phyloP scores from a whole-genome alignment of 2,888 invertebrate species.

The Tachystola acroxantha region DNA sequence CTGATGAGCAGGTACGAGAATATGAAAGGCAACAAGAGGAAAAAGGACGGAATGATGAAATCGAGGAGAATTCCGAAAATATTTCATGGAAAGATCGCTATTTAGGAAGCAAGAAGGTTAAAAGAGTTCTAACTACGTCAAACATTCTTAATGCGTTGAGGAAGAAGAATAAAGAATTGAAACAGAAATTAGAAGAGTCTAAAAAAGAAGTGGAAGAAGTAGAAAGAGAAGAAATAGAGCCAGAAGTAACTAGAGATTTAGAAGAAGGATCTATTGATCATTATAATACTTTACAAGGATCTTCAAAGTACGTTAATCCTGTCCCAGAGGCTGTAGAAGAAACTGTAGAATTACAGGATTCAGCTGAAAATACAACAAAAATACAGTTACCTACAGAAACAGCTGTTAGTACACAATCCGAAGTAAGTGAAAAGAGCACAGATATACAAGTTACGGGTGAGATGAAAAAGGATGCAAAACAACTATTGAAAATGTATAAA shows the following conservation, averaged over 20 bases:
- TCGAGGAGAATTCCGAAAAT: constrained; percentile 22
- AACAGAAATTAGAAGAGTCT: constrained; percentile 51
- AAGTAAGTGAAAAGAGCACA: constrained; percentile 10
- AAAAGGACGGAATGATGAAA: constrained; percentile 6
- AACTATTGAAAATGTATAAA: constrained; percentile 68
- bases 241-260: constrained; percentile 23
- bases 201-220: constrained; percentile 22
- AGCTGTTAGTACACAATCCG: background rate
- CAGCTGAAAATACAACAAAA: constrained; percentile 14
- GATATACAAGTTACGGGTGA: constrained; percentile 23
- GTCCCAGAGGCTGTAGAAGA: constrained; percentile 25
- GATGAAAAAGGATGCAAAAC: constrained; percentile 67
- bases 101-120: constrained; percentile 78
- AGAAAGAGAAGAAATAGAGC: constrained; percentile 2
- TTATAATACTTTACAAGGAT: constrained; percentile 64
- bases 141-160: constrained; percentile 79
- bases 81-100: constrained; percentile 80
- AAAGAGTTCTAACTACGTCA: constrained; percentile 73
- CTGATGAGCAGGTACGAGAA: constrained; percentile 36
- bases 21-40: constrained; percentile 23
- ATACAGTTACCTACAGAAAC: constrained; percentile 15
- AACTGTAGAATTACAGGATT: constrained; percentile 9
- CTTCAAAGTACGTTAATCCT: constrained; percentile 55
- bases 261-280: constrained; percentile 76
- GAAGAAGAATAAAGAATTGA: constrained; percentile 74